A percentile compares a stretch with the other conserved stretches of the same genome.
These are phyloP conservation scores for Aphidius colemani DNA, from an alignment of 2,888 invertebrate genomes.

Conservation along the genomic window DNA sequence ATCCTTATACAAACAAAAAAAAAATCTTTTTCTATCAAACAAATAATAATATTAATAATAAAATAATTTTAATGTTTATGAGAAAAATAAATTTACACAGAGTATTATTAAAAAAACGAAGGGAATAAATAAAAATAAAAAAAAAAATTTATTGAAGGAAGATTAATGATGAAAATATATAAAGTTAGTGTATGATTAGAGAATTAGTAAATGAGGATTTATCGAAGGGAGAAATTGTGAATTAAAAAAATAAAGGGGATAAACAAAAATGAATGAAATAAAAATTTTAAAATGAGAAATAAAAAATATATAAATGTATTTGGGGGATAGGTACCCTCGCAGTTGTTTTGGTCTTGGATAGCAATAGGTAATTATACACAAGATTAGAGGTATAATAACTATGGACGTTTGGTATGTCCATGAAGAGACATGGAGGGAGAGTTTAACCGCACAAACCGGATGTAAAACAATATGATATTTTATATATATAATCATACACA, in stretches of 20 bases:
- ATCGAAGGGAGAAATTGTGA: slow-evolving; percentile 29
- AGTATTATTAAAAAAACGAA: no score
- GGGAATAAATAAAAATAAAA: no score
- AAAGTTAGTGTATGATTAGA: slow-evolving; percentile 22
- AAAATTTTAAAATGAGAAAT: not conserved
- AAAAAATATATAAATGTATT: not conserved
- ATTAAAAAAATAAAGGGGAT: not conserved
- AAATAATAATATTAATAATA: not conserved
- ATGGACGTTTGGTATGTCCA: slow-evolving; percentile 18
- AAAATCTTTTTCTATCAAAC: not conserved
- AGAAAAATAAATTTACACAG: no score
- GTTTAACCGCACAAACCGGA: slow-evolving; percentile 16
- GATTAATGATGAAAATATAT: not conserved
- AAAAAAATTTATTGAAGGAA: no score
- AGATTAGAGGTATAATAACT: slow-evolving; percentile 45
- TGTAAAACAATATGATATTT: slow-evolving; percentile 21
- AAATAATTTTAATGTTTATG: not conserved
- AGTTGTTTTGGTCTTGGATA: slow-evolving; percentile 9
- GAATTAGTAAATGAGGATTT: slow-evolving; percentile 36
- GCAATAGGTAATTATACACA: slow-evolving; percentile 40
- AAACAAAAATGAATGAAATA: not conserved
- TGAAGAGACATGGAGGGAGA: slow-evolving; percentile 1
- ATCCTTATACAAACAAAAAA: not conserved
- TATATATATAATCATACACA: slow-evolving; percentile 20
- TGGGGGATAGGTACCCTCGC: slow-evolving; percentile 11